Percentiles rank a stretch among this genome's conserved stretches.
Evolutionary conservation across 2,888 invertebrate species (phyloP).

Genomic region (Macrosiphum euphorbiae): DNA sequence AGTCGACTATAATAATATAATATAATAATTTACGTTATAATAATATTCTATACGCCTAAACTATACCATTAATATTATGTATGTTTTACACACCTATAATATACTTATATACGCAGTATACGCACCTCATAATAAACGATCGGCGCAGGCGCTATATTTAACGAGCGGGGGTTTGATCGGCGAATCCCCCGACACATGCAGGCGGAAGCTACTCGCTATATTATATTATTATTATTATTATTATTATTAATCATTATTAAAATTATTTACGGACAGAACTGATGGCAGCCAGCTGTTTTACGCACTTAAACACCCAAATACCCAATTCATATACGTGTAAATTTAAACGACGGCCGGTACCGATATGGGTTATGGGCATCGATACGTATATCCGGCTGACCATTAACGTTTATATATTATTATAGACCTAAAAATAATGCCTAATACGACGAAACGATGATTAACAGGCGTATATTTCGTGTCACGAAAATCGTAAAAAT

Average conservation of each 20-base stretch:
- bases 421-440: not conserved
- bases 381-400: constrained; percentile 2
- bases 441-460: not conserved
- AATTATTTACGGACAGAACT: not conserved
- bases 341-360: not conserved
- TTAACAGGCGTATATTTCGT: not conserved
- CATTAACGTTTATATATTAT: not conserved
- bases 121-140: not conserved
- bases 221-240: not conserved
- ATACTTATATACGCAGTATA: not conserved
- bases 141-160: not conserved
- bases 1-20: not conserved
- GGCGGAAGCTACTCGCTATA: not conserved
- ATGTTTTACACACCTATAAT: not conserved
- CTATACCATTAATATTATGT: not conserved
- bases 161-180: not conserved
- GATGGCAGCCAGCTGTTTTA: not conserved
- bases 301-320: not conserved
- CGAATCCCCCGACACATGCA: not conserved
- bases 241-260: not conserved
- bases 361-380: not conserved
- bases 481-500: not conserved
- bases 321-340: not conserved
- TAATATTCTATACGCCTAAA: not conserved
- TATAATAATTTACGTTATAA: not conserved